Base-by-base conservation (phyloP, 2,888 invertebrate species). In the Tricholauxania praeusta region DNA sequence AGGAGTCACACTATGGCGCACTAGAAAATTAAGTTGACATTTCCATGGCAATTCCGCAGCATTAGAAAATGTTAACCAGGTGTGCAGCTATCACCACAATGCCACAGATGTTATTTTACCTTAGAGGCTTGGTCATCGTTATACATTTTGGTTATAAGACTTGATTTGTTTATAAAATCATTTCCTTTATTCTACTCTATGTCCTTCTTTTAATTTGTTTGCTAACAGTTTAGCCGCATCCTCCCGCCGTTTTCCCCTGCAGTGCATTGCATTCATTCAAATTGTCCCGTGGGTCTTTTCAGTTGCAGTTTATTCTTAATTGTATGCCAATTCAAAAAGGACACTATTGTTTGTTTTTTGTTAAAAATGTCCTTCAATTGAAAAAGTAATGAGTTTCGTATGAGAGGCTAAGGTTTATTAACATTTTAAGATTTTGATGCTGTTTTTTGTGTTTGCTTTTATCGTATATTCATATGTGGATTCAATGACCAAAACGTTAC, bases 191-290 rank as follows among this genome's bases (percentile, higher is more conserved):
- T 22, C 15, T 12, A 12, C 12, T 48, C 39, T 57, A 48, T 59
- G 48, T 49, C 57, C 48, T 49, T 63, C n/a, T 68, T 65, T 51
- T n/a, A 28, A 32, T 39, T 53, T 66, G 66, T 66, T 66, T 66
- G 55, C 39, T 55, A 65, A 66, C 66, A 63, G 7, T 39, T 39
- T 39, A n/a, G 22, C 10, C 7, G 19, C 15, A 57, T 39, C 48
- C 57, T 47, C 67, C 67, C 67, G 67, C 57, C 53, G 64, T 32
- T 22, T 65, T 15, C 6, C 71, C 73, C 71, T 74, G 71, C 64
- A 72, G 70, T 52, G n/a, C 52, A 19, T 32, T 71, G 57, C 63
- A 53, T 70, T 74, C 64, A 75, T 72, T 75, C 70, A 74, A 72
- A 75, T 72, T 70, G 66, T 53, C 59, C 47, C 57, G 57, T 48